Evolutionary conservation across 2,113 vertebrate species (phyloP), one percentile per base, ranked within the genome.

Genomic region (Formicarius rufipectus): DNA sequence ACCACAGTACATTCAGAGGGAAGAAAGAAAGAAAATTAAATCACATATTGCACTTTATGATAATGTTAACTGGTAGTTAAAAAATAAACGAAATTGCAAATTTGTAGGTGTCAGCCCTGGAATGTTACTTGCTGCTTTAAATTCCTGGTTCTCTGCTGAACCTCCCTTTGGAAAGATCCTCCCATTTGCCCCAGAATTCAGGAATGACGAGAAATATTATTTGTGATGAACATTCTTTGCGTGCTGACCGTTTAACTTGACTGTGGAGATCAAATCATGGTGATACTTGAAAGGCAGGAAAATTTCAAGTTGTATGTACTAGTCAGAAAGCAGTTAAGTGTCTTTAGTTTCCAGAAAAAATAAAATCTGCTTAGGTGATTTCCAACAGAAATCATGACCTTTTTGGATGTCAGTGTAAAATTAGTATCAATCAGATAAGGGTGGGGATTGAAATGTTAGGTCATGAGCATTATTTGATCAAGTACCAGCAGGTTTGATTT

Each of bases 401-500:
- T 91, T 88, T 37, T 30, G 37, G 58, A 84, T 84, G 72, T 44
- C 24, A 21, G 49, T 89, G 21, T 96, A 95, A 96, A 96, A 96
- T 93, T 92, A 94, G 88, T 58, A 90, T 92, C 68, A 30, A 88
- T 90, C 44, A 90, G 64, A 94, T 81, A 78, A 86, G 95, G 92
- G 96, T 89, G 92, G 93, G 40, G 79, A 83, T 67, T 71, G 90
- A 87, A 95, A 97, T 90, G 86, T 87, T 90, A 64, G 89, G 88
- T 95, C 93, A 56, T 0, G 2, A 89, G 11, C 80, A 63, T 88
- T 92, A 87, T 68, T 89, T 95, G 40, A 73, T 82, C 64, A 80
- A 93, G 74, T 76, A 93, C 58, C 49, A 93, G 50, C 28, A 79
- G 71, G 63, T 85, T 95, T 87, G 68, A 64, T 91, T 95, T 87